A percentile compares a stretch with the other conserved stretches of the same genome.
Conservation (phyloP, 1,140 invertebrate genomes). For the Agrypnia vestita region DNA sequence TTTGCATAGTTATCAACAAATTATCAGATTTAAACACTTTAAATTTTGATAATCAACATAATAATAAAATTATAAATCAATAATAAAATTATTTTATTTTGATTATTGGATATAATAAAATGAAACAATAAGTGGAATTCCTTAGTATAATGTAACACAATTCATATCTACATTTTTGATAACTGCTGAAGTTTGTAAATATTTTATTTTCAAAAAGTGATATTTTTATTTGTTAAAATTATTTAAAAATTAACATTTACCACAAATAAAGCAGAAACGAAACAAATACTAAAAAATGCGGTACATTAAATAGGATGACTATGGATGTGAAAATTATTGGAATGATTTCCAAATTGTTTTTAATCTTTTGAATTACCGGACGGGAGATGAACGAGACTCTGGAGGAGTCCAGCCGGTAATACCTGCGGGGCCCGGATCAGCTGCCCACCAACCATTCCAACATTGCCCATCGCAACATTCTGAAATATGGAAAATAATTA, state of each 20-base stretch:
- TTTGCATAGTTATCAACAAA: too few species aligned
- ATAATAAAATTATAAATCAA: too few species aligned
- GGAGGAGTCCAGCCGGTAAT: constrained; percentile 73
- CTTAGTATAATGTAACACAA: too few species aligned
- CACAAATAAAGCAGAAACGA: constrained; percentile 33
- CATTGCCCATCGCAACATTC: constrained; percentile 72
- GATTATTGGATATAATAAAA: too few species aligned
- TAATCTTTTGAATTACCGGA: constrained; percentile 63
- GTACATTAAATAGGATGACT: neutral
- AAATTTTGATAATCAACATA: too few species aligned
- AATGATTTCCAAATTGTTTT: constrained; percentile 1
- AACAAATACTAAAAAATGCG: constrained; percentile 8
- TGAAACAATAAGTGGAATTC: too few species aligned
- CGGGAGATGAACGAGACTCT: constrained; percentile 73
- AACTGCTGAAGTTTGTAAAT: too few species aligned
- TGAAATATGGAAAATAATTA: constrained; percentile 64
- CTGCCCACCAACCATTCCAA: constrained; percentile 75
- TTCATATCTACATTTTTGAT: too few species aligned
- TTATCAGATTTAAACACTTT: too few species aligned
- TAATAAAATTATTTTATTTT: too few species aligned
- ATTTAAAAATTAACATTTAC: constrained; percentile 9
- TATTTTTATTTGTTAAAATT: neutral
- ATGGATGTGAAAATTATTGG: constrained; percentile 67
- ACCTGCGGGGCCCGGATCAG: constrained; percentile 75
- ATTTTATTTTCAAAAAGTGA: neutral